Percentiles rank a stretch among this genome's conserved stretches.
Evolutionary conservation across 2,888 invertebrate genomes (phyloP).

Genomic region (Helobdella robusta): DNA sequence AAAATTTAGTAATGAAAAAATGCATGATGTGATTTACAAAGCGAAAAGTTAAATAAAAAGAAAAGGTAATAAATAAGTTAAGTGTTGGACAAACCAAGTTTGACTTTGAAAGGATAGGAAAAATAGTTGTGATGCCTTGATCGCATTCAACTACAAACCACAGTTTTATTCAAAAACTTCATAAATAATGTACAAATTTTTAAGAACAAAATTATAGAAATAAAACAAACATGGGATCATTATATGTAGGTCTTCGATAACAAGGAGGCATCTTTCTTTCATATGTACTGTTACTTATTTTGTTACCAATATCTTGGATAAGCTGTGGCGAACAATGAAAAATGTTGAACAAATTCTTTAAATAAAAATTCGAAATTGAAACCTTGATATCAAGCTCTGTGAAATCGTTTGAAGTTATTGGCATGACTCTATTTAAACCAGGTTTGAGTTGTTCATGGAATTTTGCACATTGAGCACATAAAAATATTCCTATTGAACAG

Average conservation of each 20-base stretch:
- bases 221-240: constrained; percentile 68
- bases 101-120: no score
- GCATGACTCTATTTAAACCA: constrained; percentile 12
- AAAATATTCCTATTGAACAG: constrained; percentile 12
- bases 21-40: not conserved
- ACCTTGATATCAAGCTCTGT: constrained; percentile 16
- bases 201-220: not conserved
- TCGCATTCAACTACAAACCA: no score
- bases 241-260: constrained; percentile 66
- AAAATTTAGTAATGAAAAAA: no score
- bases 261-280: constrained; percentile 74
- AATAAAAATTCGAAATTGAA: not conserved
- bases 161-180: not conserved
- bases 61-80: not conserved
- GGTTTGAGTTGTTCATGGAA: not conserved
- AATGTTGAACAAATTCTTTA: not conserved
- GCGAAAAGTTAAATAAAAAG: no score
- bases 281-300: constrained; percentile 64
- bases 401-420: constrained; percentile 5
- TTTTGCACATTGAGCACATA: constrained; percentile 11
- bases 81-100: not conserved
- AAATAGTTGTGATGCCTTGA: no score
- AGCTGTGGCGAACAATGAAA: constrained; percentile 32
- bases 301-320: constrained; percentile 70
- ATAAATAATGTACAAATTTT: not conserved